Conservation (phyloP, 2,113 vertebrate genomes). For the Neolamprologus modestus region DNA sequence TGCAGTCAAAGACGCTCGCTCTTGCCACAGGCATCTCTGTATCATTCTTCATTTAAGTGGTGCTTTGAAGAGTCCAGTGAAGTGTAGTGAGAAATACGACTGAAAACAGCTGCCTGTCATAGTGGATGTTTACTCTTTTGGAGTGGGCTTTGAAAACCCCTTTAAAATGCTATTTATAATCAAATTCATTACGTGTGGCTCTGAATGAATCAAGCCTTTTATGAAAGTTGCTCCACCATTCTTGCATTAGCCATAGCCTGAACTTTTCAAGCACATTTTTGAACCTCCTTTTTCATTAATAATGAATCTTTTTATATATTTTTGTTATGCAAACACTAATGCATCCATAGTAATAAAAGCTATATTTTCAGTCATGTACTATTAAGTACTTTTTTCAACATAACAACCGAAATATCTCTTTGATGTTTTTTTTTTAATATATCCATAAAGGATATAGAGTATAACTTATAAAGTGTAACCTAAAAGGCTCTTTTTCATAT, state of each 20-base stretch:
- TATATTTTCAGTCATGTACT: neutral
- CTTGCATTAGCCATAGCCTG: neutral
- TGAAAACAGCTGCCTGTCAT: constrained; percentile 53
- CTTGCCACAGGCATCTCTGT: constrained; percentile 50
- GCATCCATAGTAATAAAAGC: neutral
- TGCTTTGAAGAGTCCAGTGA: constrained; percentile 58
- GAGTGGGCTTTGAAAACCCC: constrained; percentile 42
- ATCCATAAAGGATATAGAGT: neutral
- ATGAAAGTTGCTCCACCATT: neutral
- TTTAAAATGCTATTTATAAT: constrained; percentile 40
- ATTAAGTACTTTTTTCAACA: neutral
- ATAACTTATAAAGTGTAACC: neutral
- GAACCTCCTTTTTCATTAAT: neutral
- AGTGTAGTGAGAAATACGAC: constrained; percentile 48
- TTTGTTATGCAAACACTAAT: neutral
- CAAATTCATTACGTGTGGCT: constrained; percentile 31
- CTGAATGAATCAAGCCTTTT: neutral
- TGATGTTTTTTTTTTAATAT: rapidly evolving
- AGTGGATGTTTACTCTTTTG: constrained; percentile 43
- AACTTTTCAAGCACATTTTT: neutral
- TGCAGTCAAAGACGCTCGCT: constrained; percentile 46
- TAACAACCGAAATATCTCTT: rapidly evolving
- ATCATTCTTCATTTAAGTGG: constrained; percentile 60
- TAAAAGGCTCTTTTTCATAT: neutral
- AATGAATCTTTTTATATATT: neutral